Percentiles rank a stretch among this genome's conserved stretches.
These are phyloP conservation scores for Drosophila fuyamai DNA, from an alignment of 1,140 invertebrate genomes.

Conservation along the genomic window DNA sequence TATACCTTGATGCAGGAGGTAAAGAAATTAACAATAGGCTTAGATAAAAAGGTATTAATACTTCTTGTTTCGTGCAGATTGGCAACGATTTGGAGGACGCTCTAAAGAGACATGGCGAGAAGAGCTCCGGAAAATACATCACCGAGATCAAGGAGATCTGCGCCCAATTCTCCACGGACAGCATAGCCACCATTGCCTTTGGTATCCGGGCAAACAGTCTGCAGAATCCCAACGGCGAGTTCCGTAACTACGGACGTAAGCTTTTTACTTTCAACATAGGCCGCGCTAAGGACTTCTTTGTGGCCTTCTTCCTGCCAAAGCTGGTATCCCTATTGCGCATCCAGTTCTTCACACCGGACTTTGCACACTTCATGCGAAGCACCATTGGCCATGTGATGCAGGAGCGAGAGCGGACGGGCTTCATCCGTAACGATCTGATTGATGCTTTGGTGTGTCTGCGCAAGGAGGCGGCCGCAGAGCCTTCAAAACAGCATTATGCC, in stretches of 20 bases:
- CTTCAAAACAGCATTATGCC: slow-evolving; percentile 72
- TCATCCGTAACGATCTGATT: slow-evolving; percentile 84
- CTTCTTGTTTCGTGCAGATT: slow-evolving; percentile 36
- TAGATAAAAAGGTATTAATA: background rate
- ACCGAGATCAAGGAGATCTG: slow-evolving; percentile 85
- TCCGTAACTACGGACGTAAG: slow-evolving; percentile 80
- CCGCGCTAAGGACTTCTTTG: slow-evolving; percentile 85
- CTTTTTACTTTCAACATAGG: slow-evolving; percentile 86
- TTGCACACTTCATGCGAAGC: slow-evolving; percentile 67
- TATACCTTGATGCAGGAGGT: slow-evolving; percentile 85
- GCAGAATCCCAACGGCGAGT: slow-evolving; percentile 85
- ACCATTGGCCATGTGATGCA: slow-evolving; percentile 78
- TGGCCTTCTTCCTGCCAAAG: slow-evolving; percentile 85
- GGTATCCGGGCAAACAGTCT: slow-evolving; percentile 87
- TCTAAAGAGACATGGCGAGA: slow-evolving; percentile 22
- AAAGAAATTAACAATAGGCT: background rate
- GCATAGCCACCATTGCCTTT: slow-evolving; percentile 87
- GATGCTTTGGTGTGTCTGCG: slow-evolving; percentile 84
- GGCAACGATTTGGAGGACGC: slow-evolving; percentile 54
- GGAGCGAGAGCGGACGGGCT: slow-evolving; percentile 68
- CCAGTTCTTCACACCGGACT: slow-evolving; percentile 60
- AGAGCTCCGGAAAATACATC: slow-evolving; percentile 8
- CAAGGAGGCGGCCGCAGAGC: slow-evolving; percentile 53
- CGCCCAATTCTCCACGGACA: slow-evolving; percentile 86
- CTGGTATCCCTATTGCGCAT: slow-evolving; percentile 53